Percentiles rank a stretch among this genome's conserved stretches.
Evolutionary conservation across 2,797 vertebrate species (phyloP).

Genomic region (Myoxocephalus aenaeus): DNA sequence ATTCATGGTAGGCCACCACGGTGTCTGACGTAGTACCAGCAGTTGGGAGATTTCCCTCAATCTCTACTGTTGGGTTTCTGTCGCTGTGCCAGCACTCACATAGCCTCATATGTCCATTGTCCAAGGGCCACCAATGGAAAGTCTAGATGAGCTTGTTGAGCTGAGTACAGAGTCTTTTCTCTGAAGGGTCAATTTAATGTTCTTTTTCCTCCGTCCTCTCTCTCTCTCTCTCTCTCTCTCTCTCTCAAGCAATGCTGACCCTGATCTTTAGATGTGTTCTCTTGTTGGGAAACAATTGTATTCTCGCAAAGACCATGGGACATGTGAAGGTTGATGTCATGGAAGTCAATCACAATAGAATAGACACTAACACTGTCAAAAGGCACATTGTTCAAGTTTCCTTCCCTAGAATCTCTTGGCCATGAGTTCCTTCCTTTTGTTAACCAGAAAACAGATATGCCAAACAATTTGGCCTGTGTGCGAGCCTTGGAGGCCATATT

Average conservation of each 20-base stretch:
- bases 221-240: constrained; percentile 2
- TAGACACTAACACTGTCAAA: constrained; percentile 27
- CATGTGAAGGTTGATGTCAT: constrained; percentile 43
- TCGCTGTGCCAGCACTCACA: constrained; percentile 16
- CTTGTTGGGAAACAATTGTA: constrained; percentile 34
- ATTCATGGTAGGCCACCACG: constrained; percentile 49
- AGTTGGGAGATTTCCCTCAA: constrained; percentile 40
- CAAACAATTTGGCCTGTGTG: not conserved
- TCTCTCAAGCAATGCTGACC: constrained; percentile 53
- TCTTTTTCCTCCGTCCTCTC: constrained; percentile 38
- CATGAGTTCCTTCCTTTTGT: constrained; percentile 15
- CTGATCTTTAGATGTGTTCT: constrained; percentile 61
- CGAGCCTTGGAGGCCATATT: not conserved
- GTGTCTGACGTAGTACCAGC: constrained; percentile 51
- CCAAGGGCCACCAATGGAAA: constrained; percentile 56
- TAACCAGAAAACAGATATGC: constrained; percentile 9
- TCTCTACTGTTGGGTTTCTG: constrained; percentile 47
- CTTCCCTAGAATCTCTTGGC: constrained; percentile 1
- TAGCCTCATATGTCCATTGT: constrained; percentile 10
- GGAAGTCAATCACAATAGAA: constrained; percentile 38
- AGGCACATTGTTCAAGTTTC: constrained; percentile 17
- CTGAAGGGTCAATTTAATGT: constrained; percentile 67
- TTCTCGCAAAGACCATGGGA: constrained; percentile 32
- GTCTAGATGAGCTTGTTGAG: constrained; percentile 60
- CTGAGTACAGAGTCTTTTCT: constrained; percentile 54